Conservation (phyloP, 2,113 vertebrate genomes). For the Brachypteracias leptosomus region DNA sequence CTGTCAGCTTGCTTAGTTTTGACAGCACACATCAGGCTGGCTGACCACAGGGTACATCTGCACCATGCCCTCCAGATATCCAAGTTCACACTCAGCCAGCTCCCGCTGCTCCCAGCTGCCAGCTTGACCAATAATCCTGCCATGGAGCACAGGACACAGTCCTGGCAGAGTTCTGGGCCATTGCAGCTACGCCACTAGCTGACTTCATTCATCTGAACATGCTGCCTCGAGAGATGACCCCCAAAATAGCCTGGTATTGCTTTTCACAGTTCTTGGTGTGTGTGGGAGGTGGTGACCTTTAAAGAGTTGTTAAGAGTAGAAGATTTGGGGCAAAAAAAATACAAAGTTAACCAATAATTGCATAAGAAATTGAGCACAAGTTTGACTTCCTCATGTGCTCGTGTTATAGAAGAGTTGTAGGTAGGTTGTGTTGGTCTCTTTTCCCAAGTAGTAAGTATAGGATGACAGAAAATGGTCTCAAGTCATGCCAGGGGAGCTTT, state of each 20-base stretch:
- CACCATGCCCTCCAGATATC: background rate
- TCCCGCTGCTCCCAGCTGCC: background rate
- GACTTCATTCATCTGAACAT: background rate
- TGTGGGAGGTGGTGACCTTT: background rate
- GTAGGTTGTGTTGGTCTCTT: background rate
- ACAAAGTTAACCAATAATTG: background rate
- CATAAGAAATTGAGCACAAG: rapidly evolving
- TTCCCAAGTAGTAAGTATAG: background rate
- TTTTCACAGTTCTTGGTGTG: background rate
- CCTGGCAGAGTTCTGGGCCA: background rate
- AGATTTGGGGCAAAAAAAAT: background rate
- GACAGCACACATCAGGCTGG: background rate
- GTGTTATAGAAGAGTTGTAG: background rate
- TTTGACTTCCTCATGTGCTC: background rate
- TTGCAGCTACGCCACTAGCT: rapidly evolving
- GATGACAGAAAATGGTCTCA: background rate
- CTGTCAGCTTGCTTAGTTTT: background rate
- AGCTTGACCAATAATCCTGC: background rate
- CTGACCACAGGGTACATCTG: background rate
- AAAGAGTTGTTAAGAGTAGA: background rate
- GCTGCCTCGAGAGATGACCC: background rate
- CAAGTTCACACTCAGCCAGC: background rate
- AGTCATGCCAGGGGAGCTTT: background rate
- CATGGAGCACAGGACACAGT: background rate
- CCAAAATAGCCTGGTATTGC: background rate